Evolutionary conservation across 1,140 invertebrate species (phyloP).

Genomic region (Nephotettix cincticeps): DNA sequence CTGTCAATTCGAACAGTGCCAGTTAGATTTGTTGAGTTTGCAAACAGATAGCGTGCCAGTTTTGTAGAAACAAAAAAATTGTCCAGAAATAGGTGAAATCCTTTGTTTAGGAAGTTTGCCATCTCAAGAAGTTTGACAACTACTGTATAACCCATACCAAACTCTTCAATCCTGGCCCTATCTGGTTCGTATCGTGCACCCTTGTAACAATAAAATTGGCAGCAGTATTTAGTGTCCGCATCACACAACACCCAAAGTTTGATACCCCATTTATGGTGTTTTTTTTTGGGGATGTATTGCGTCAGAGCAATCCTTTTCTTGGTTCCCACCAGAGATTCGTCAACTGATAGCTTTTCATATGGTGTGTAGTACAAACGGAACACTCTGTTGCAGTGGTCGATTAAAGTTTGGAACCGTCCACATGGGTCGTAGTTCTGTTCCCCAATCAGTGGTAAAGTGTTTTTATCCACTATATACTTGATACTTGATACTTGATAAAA

Average conservation of each 20-base stretch:
- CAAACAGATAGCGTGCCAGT: neutral
- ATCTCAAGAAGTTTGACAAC: neutral
- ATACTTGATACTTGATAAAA: too few species aligned
- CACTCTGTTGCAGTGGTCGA: slow-evolving; percentile 40
- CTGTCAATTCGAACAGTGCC: slow-evolving; percentile 10
- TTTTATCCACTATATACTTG: slow-evolving; percentile 30
- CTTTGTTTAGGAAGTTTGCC: neutral
- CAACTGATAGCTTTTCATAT: slow-evolving; percentile 38
- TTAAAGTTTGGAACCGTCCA: slow-evolving; percentile 38
- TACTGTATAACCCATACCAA: too few species aligned
- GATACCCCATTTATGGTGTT: slow-evolving; percentile 40
- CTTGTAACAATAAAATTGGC: slow-evolving; percentile 35
- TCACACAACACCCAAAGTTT: slow-evolving; percentile 3
- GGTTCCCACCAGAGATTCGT: slow-evolving; percentile 39
- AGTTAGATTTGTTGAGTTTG: neutral
- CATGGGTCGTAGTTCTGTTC: slow-evolving; percentile 39
- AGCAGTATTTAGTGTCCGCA: slow-evolving; percentile 23
- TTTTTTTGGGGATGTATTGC: too few species aligned
- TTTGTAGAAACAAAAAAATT: neutral
- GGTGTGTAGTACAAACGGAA: slow-evolving; percentile 40
- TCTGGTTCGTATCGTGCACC: slow-evolving; percentile 34
- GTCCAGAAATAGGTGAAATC: too few species aligned
- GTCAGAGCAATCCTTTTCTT: slow-evolving; percentile 28
- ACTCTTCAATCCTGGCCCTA: too few species aligned
- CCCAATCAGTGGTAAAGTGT: slow-evolving; percentile 31